Conservation (phyloP, 2,888 invertebrate genomes). For the Alsophila aescularia region DNA sequence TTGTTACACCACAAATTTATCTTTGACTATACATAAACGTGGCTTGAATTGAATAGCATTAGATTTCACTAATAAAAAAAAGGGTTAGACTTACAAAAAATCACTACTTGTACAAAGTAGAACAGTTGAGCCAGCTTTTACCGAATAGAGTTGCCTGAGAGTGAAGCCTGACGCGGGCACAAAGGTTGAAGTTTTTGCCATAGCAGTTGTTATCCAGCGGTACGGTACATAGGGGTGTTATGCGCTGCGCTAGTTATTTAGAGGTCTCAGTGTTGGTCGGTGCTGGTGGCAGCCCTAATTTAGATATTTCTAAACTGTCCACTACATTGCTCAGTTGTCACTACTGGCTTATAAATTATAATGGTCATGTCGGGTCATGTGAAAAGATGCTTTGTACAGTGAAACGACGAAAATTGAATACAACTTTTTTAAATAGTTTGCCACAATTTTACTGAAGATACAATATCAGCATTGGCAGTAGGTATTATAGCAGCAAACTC, state of each 20-base stretch:
- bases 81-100: neutral
- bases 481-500: neutral
- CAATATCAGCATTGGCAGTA: neutral
- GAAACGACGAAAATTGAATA: neutral
- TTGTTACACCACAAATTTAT: neutral
- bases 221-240: neutral
- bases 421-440: neutral
- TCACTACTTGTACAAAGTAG: slow-evolving; percentile 17
- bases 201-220: neutral
- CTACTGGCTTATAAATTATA: too few relatives aligned
- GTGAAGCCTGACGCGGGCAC: slow-evolving; percentile 46
- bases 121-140: slow-evolving; percentile 16
- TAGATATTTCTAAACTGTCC: slow-evolving; percentile 12
- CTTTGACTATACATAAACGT: neutral
- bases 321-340: slow-evolving; percentile 2
- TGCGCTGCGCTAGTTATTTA: neutral
- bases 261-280: slow-evolving; percentile 1
- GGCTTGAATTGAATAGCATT: slow-evolving; percentile 1
- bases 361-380: too few relatives aligned
- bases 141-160: slow-evolving; percentile 18
- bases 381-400: too few relatives aligned
- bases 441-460: neutral
- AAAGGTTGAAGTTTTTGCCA: slow-evolving; percentile 37
- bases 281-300: slow-evolving; percentile 7
- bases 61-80: neutral